A percentile compares a stretch with the other conserved stretches of the same genome.
Evolutionary conservation across 2,113 vertebrate species (phyloP).

Genomic region (Xenus cinereus): DNA sequence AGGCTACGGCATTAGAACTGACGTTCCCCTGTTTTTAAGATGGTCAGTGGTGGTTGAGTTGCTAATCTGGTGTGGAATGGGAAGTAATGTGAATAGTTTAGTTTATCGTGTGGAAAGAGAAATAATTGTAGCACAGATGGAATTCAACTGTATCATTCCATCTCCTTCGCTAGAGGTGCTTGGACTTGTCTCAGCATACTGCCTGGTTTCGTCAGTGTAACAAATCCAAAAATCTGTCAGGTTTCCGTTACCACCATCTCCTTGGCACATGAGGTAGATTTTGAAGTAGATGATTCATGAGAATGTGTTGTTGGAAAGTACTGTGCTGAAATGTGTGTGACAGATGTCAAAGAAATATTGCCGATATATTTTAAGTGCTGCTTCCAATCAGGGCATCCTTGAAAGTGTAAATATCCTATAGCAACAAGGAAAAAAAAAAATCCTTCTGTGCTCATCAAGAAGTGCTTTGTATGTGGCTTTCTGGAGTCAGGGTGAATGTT

Average conservation of each 20-base stretch:
- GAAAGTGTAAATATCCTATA: constrained; percentile 25
- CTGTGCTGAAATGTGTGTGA: constrained; percentile 43
- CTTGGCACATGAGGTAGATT: constrained; percentile 17
- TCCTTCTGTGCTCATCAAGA: background rate
- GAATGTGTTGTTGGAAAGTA: constrained; percentile 16
- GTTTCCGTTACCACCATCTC: constrained; percentile 35
- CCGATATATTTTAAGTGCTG: constrained; percentile 38
- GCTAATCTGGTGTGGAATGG: background rate
- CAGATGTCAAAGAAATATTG: constrained; percentile 58
- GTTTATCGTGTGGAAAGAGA: background rate
- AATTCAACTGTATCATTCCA: background rate
- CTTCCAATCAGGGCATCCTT: background rate
- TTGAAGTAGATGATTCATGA: constrained; percentile 36
- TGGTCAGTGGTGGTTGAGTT: background rate
- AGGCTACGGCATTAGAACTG: background rate
- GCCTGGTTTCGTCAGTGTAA: background rate
- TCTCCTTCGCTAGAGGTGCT: background rate
- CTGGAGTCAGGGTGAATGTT: background rate
- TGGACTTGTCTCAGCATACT: constrained; percentile 3
- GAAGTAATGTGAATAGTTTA: background rate
- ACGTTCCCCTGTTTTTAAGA: background rate
- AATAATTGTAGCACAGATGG: background rate
- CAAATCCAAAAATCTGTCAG: constrained; percentile 61
- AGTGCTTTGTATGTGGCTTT: background rate
- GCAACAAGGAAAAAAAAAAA: background rate